Conservation (phyloP, 2,797 vertebrate species). For the Hozukius guyotensis region DNA sequence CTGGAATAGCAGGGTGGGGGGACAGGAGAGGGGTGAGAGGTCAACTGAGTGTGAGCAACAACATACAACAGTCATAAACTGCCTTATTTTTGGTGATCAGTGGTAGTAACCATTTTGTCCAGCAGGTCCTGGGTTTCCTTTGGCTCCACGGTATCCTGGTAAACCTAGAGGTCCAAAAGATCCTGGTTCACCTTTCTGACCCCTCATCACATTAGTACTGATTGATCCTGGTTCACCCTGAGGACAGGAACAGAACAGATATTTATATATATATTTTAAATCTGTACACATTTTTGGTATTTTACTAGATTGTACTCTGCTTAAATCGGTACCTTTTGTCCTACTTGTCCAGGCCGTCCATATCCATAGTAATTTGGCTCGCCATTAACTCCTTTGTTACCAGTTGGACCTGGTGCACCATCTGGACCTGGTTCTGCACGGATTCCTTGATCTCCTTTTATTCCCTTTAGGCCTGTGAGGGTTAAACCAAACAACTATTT, state of each 20-base stretch:
- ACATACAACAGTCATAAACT: neutral
- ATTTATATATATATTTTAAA: neutral
- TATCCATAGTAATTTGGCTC: slow-evolving; percentile 41
- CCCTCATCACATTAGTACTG: slow-evolving; percentile 24
- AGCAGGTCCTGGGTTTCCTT: slow-evolving; percentile 62
- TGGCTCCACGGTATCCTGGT: slow-evolving; percentile 52
- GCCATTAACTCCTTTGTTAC: slow-evolving; percentile 65
- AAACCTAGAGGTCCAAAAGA: slow-evolving; percentile 44
- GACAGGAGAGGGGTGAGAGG: neutral
- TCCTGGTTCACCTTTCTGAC: slow-evolving; percentile 72
- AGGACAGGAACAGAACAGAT: neutral
- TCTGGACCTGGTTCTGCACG: slow-evolving; percentile 52
- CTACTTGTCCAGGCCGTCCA: slow-evolving; percentile 59
- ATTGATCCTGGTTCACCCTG: slow-evolving; percentile 68
- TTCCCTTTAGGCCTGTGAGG: slow-evolving; percentile 63
- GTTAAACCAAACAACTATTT: neutral
- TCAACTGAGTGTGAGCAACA: neutral
- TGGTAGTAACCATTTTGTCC: slow-evolving; percentile 62
- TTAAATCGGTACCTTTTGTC: slow-evolving; percentile 66
- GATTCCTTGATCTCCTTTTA: slow-evolving; percentile 66
- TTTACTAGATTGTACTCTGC: neutral
- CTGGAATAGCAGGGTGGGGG: slow-evolving; percentile 66
- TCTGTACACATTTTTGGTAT: neutral
- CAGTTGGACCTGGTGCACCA: slow-evolving; percentile 60
- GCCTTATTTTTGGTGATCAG: neutral